Evolutionary conservation across 1,140 invertebrate genomes (phyloP).

Genomic region (Drosophila nigrodunni): DNA sequence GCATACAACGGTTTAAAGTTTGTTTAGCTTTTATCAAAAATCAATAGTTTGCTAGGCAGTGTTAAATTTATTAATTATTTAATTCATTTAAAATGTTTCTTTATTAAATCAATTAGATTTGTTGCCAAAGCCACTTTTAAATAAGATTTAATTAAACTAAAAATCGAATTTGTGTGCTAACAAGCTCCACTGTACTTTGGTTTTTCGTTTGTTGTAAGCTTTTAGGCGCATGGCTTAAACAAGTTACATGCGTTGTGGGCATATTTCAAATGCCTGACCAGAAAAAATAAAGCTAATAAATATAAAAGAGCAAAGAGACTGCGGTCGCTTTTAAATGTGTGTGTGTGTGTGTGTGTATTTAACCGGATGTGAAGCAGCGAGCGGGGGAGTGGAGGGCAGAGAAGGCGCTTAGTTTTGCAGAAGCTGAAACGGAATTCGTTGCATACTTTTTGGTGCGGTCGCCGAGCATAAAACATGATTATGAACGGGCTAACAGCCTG

Average conservation of each 20-base stretch:
- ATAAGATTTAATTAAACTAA: too few relatives aligned
- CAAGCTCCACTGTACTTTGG: conserved; percentile 21
- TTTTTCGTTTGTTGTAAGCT: conserved; percentile 7
- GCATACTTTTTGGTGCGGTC: conserved; percentile 43
- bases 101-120: too few relatives aligned
- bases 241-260: conserved; percentile 37
- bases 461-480: conserved; percentile 64
- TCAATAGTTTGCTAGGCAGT: background rate
- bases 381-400: background rate
- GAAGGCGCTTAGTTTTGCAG: conserved; percentile 8
- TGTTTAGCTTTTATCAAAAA: background rate
- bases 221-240: conserved; percentile 37
- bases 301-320: conserved; percentile 7
- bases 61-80: too few relatives aligned
- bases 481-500: conserved; percentile 26
- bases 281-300: conserved; percentile 27
- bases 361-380: conserved; percentile 7
- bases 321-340: conserved; percentile 24
- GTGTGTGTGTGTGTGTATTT: conserved; percentile 4
- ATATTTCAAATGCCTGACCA: conserved; percentile 46
- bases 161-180: conserved; percentile 2
- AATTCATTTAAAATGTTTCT: too few relatives aligned
- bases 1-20: background rate
- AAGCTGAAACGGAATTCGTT: conserved; percentile 29
- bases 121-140: too few relatives aligned